Base-by-base conservation (phyloP, 92 coral and sea anemone species). In the Chrysogorgia sp. region DNA sequence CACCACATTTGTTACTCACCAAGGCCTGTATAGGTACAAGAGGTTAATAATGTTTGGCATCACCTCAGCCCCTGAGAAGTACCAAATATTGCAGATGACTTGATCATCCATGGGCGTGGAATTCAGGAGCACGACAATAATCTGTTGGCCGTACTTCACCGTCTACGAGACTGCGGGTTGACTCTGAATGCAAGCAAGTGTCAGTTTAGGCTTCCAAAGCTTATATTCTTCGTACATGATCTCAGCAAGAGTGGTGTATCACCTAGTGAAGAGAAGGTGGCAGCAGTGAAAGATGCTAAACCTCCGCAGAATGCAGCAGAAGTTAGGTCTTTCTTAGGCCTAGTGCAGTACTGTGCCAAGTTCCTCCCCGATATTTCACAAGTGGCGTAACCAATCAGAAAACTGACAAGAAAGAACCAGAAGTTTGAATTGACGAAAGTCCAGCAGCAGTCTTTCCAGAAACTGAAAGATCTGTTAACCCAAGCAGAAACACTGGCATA, bases 211-310 rank as follows among this genome's bases (percentile, higher is more conserved):
- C 77, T 83, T 10, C 86, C 80, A 32, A 78, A 79, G 72, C 31
- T 62, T n/a, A 82, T 72, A 28, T 86, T 86, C 58, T 86, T 81
- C 24, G 83, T 79, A n/a, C 90, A 75, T 63, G 84, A 86, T 25
- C 70, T 82, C 47, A 76, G 90, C 47, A 47, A 23, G 20, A 40
- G 77, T 7, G 84, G 77, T 28, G 75, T 86, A 4, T 21, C 86
- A 25, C 90, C 84, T 21, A 82, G 83, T 50, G 86, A 86, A 56
- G 86, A 86, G 45, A 82, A 86, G 31, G 74, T 82, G 19, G 83
- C 90, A 5, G 81, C 84, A 17, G 68, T 86, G 17, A 33, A 30
- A 19, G 70, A 48, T 61, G 69, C 81, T 1, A 77, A 52, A 20
- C 34, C 79, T 58, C 87, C 80, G 47, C 32, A 58, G 40, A 79